Evolutionary conservation across 2,113 vertebrate species (phyloP).

Genomic region (Ceyx margarethae): DNA sequence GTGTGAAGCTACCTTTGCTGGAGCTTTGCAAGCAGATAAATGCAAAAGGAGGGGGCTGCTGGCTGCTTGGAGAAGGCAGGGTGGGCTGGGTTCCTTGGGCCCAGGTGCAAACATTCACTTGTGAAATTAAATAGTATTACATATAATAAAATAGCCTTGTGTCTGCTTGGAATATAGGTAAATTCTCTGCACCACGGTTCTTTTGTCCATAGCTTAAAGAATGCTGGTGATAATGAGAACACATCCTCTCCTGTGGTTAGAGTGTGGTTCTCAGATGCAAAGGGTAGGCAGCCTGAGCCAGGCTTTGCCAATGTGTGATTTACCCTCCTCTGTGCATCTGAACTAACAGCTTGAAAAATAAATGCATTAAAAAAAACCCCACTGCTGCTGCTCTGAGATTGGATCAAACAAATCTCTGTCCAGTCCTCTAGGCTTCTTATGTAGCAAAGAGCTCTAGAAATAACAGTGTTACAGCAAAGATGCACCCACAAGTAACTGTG

Average conservation of each 20-base stretch:
- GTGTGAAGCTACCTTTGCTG: not conserved
- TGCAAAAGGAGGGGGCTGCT: not conserved
- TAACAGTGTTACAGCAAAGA: not conserved
- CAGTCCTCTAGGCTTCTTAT: not conserved
- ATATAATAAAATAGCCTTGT: not conserved
- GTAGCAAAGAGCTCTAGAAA: not conserved
- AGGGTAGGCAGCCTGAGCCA: not conserved
- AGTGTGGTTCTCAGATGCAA: not conserved
- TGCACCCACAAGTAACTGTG: not conserved
- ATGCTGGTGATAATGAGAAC: not conserved
- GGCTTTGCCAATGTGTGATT: not conserved
- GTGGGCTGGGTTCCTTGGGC: fast-evolving
- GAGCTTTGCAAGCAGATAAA: not conserved
- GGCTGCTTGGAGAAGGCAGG: not conserved
- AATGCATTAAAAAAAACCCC: not conserved
- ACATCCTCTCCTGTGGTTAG: not conserved
- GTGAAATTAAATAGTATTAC: not conserved
- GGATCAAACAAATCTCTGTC: not conserved
- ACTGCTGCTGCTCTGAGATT: not conserved
- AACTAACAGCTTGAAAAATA: conserved; percentile 21
- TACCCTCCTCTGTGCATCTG: not conserved
- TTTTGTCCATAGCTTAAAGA: conserved; percentile 10
- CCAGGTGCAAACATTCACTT: fast-evolving
- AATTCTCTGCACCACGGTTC: not conserved
- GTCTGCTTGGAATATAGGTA: not conserved